Conservation (phyloP, 1,140 invertebrate species). For the Aphaenogaster floridana region DNA sequence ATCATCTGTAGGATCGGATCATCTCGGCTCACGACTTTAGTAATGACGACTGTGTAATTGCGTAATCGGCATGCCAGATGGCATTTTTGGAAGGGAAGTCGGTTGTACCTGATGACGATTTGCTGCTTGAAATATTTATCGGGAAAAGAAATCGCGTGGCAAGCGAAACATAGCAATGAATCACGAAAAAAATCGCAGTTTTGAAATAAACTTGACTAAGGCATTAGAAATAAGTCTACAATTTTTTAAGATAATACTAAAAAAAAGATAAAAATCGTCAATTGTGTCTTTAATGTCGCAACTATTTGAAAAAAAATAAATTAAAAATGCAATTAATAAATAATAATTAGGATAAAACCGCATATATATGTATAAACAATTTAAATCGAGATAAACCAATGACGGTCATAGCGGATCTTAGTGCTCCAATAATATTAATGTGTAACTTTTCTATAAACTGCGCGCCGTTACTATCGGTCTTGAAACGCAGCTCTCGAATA, state of each 20-base stretch:
- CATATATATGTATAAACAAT: too few species aligned
- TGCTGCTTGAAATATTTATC: not conserved
- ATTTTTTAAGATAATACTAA: not conserved
- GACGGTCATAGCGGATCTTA: too few species aligned
- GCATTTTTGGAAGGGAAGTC: conserved; percentile 2
- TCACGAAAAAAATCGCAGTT: not conserved
- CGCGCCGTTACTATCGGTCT: too few species aligned
- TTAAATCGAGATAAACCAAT: too few species aligned
- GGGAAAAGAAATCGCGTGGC: not conserved
- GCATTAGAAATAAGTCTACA: not conserved
- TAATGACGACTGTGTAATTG: conserved; percentile 60
- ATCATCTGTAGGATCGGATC: conserved; percentile 69
- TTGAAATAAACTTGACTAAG: not conserved
- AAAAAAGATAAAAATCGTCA: not conserved
- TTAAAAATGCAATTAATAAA: not conserved
- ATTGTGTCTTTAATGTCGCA: not conserved
- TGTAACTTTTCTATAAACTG: too few species aligned
- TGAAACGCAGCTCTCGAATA: too few species aligned
- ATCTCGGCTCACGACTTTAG: conserved; percentile 59
- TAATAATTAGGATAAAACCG: not conserved
- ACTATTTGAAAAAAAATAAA: not conserved
- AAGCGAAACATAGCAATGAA: not conserved
- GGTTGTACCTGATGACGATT: not conserved
- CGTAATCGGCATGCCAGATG: conserved; percentile 51
- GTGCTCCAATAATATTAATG: too few species aligned